Evolutionary conservation across 2,888 invertebrate species (phyloP).

Genomic region (Pelosia muscerda): DNA sequence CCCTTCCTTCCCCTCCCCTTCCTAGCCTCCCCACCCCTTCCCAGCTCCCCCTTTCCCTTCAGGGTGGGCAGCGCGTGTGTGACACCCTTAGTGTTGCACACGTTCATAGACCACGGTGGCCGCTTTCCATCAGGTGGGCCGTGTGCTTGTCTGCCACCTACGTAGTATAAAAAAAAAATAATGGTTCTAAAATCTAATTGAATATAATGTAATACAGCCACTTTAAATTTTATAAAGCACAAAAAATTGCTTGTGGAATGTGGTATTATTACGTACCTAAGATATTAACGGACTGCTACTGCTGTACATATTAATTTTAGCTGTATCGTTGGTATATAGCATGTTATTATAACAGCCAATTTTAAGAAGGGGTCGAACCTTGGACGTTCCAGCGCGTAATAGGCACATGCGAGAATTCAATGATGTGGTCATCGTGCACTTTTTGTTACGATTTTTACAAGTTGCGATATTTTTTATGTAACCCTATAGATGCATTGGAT

Average conservation of each 20-base stretch:
- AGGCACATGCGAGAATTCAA: slow-evolving; percentile 11
- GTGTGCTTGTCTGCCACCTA: no score
- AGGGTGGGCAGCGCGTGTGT: no score
- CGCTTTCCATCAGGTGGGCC: no score
- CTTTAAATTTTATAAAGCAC: slow-evolving; percentile 12
- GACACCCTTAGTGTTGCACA: no score
- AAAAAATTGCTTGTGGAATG: slow-evolving; percentile 16
- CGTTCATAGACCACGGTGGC: no score
- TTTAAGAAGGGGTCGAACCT: not conserved
- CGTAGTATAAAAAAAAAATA: no score
- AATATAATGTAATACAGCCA: slow-evolving; percentile 22
- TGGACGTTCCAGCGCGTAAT: not conserved
- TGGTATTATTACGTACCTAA: slow-evolving; percentile 22
- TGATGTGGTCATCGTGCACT: slow-evolving; percentile 3
- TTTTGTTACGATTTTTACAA: slow-evolving; percentile 1
- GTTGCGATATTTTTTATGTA: no score
- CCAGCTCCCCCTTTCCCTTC: no score
- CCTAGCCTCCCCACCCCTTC: no score
- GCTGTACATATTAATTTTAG: slow-evolving; percentile 16
- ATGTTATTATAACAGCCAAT: slow-evolving; percentile 5
- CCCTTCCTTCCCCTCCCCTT: no score
- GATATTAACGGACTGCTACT: slow-evolving; percentile 21
- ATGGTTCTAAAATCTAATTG: slow-evolving; percentile 39
- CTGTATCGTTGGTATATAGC: slow-evolving; percentile 10
- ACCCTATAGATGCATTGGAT: no score